These are phyloP conservation scores for Philaethria dido DNA, from an alignment of 2,888 invertebrate genomes.

Conservation along the genomic window DNA sequence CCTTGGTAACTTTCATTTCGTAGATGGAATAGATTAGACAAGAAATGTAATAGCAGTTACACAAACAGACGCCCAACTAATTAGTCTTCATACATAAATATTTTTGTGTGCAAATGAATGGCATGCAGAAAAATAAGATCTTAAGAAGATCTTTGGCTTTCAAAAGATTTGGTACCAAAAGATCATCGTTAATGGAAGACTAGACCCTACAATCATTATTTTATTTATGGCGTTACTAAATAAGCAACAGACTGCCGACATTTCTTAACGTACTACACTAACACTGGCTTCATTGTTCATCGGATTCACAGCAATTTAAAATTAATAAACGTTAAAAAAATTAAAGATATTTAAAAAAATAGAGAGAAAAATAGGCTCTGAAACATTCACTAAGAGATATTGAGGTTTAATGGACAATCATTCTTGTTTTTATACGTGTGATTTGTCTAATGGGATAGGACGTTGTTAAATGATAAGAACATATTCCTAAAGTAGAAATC, in stretches of 20 bases:
- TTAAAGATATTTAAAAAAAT: no score
- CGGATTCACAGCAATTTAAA: constrained; percentile 9
- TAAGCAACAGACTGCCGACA: constrained; percentile 15
- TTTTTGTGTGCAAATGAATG: neutral
- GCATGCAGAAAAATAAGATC: constrained; percentile 7
- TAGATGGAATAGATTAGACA: neutral
- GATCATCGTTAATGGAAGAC: constrained; percentile 25
- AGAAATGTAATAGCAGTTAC: constrained; percentile 4
- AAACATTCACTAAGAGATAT: no score
- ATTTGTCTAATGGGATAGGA: no score
- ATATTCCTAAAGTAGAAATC: no score
- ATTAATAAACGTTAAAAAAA: neutral
- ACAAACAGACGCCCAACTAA: constrained; percentile 1
- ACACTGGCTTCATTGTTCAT: constrained; percentile 25
- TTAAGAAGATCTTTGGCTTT: neutral
- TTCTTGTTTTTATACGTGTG: no score
- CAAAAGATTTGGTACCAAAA: constrained; percentile 28
- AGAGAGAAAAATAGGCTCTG: no score
- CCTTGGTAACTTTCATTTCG: neutral
- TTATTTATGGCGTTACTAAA: constrained; percentile 27
- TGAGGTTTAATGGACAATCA: no score
- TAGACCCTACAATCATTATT: constrained; percentile 28
- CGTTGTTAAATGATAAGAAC: no score
- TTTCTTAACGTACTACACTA: neutral
- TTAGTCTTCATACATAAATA: constrained; percentile 15